Percentiles rank a stretch among this genome's conserved stretches.
phyloP scores from a whole-genome alignment of 2,113 vertebrate species.

The Leptosomus discolor region DNA sequence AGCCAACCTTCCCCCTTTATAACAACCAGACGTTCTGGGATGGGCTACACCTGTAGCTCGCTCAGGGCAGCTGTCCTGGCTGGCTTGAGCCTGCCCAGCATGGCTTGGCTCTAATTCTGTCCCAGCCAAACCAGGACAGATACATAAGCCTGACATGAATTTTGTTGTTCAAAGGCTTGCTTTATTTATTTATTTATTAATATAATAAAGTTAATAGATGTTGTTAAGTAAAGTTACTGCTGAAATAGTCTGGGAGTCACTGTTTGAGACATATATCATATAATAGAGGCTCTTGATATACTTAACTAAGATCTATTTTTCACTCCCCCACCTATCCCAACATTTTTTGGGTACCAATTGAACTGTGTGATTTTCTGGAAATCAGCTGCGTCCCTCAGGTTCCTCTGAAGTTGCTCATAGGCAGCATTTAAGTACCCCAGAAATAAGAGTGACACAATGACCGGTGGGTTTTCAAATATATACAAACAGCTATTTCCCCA shows the following conservation, averaged over 20 bases:
- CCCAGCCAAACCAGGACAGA: too few relatives aligned
- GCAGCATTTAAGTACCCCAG: not conserved
- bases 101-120: too few relatives aligned
- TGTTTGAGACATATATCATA: not conserved
- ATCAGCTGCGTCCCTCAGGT: not conserved
- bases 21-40: too few relatives aligned
- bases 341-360: not conserved
- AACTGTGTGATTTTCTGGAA: not conserved
- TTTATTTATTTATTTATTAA: not conserved
- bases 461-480: not conserved
- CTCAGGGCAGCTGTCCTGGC: too few relatives aligned
- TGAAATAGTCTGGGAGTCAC: not conserved
- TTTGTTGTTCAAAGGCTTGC: not conserved
- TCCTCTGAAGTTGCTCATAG: not conserved
- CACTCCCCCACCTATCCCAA: not conserved
- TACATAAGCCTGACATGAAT: not conserved
- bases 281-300: not conserved
- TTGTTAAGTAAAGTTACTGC: not conserved
- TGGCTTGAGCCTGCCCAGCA: too few relatives aligned
- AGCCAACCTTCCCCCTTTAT: too few relatives aligned
- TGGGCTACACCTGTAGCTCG: too few relatives aligned
- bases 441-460: not conserved
- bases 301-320: not conserved
- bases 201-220: not conserved
- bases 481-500: not conserved